Base-by-base conservation (phyloP, 2,888 invertebrate genomes). In the Calliphora vomitoria region DNA sequence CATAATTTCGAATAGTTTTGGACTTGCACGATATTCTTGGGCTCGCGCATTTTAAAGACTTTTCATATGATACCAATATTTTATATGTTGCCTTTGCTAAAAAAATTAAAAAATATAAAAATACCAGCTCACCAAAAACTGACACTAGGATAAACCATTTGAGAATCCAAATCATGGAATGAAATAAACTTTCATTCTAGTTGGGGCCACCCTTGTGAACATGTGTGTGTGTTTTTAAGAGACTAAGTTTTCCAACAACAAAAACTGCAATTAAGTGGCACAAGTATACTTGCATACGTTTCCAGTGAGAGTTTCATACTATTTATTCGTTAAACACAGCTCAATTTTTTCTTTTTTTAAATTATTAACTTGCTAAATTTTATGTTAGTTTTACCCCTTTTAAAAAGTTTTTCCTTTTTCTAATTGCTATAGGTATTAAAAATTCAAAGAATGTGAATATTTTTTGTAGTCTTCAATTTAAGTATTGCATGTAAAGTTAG, bases 361-460 rank as follows among this genome's bases (percentile, higher is more conserved):
- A 82, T 50, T 82, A 75, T 68, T 41, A 82, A 82, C 66, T 82
- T 68, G 47, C 66, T 75, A 60, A 47, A 50, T 50, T 50, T 75
- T 74, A 58, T 68, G 58, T 47, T 41, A 68, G 74, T 66, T 68
- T 68, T 47, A 41, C 55, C 64, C 31, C 58, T 72, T 68, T 66
- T n/a, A 60, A 6, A 50, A 81, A 74, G 41, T 81, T 68, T 58
- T 66, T 50, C n/a, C 6, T 55, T 68, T 47, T 58, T 25, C 35
- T 82, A 66, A 82, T 58, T 82, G 68, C 50, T 68, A 53, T 11
- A 82, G 82, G 75, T 82, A 75, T 75, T 72, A 75, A 68, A 68
- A 68, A 68, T 82, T 20, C 25, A 66, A 82, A 35, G 66, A 75
- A 82, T 58, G 44, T 68, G 1, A 13, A 31, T 66, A 15, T 31